phyloP scores from a whole-genome alignment of 2,797 vertebrate species.

The Lemur catta region DNA sequence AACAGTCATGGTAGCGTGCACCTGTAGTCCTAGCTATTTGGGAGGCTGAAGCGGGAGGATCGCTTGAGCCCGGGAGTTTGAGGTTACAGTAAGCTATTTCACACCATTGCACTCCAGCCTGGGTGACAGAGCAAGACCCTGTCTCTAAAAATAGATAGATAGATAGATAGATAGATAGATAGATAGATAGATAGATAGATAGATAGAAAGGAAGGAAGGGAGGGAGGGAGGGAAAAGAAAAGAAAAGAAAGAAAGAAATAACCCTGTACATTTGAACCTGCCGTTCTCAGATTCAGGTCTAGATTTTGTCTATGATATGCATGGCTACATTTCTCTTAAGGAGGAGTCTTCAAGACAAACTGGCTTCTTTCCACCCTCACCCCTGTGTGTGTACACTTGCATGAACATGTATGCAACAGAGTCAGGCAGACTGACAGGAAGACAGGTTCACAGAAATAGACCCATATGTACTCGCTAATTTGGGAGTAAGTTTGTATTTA shows the following conservation, averaged over 20 bases:
- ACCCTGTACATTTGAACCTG: background rate
- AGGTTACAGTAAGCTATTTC: background rate
- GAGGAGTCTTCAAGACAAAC: background rate
- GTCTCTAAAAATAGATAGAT: background rate
- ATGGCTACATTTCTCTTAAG: constrained; percentile 18
- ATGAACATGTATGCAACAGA: background rate
- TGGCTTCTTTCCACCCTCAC: background rate
- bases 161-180: too few relatives aligned
- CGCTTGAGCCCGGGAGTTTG: background rate
- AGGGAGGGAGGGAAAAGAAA: too few relatives aligned
- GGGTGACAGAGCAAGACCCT: background rate
- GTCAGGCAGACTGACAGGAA: background rate
- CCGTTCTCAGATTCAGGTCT: background rate
- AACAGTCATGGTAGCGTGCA: background rate
- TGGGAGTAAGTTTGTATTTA: constrained; percentile 27
- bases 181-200: too few relatives aligned
- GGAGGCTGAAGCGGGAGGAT: background rate
- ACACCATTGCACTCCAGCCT: background rate
- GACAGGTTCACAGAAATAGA: background rate
- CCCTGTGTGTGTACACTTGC: background rate
- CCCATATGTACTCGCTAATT: background rate
- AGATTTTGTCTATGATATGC: background rate
- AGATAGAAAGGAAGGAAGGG: too few relatives aligned
- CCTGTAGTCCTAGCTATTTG: background rate
- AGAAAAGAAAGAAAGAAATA: too few relatives aligned